These are phyloP conservation scores for Spermophilus dauricus DNA, from an alignment of 2,113 vertebrate genomes.

Conservation along the genomic window DNA sequence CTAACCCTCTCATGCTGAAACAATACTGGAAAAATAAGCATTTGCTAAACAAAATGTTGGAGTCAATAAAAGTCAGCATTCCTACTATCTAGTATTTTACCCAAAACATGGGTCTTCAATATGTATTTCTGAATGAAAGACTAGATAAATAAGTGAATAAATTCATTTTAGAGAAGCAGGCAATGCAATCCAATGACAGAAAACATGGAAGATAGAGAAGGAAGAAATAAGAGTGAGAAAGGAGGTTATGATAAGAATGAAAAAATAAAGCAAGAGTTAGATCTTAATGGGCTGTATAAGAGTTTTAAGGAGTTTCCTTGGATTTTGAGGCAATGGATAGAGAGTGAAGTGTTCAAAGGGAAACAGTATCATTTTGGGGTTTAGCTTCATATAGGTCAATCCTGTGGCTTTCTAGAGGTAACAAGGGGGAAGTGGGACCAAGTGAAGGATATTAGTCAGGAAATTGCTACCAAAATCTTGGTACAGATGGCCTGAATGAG, in stretches of 20 bases:
- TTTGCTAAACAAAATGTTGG: not conserved
- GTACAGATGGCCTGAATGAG: not conserved
- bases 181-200: not conserved
- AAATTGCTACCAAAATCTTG: not conserved
- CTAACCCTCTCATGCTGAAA: not conserved
- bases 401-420: not conserved
- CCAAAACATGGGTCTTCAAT: not conserved
- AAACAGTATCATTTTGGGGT: not conserved
- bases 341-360: not conserved
- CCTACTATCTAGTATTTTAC: not conserved
- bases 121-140: not conserved
- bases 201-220: not conserved
- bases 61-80: not conserved
- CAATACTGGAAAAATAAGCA: not conserved
- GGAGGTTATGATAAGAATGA: not conserved
- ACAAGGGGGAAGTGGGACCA: not conserved
- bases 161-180: not conserved
- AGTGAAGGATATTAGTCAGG: not conserved
- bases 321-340: not conserved
- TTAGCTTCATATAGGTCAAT: not conserved
- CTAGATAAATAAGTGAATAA: not conserved
- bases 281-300: not conserved
- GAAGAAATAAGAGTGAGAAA: not conserved
- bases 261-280: not conserved
- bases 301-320: not conserved